Percentiles rank a stretch among this genome's conserved stretches.
Conservation (phyloP, 2,888 invertebrate genomes). For the Melanotus villosus region DNA sequence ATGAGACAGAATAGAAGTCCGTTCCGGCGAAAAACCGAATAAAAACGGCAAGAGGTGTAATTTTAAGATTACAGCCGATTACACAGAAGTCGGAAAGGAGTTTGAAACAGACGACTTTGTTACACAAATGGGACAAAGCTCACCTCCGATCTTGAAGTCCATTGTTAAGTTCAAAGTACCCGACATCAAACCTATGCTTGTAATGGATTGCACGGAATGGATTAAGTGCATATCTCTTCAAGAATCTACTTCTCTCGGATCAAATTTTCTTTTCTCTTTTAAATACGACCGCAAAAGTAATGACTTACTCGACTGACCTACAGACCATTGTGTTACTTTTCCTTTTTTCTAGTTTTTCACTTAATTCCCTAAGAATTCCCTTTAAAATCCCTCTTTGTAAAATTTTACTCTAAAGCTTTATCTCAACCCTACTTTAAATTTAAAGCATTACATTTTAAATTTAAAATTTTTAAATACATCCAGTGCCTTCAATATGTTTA, state of each 20-base stretch:
- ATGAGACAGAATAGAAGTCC: slow-evolving; percentile 40
- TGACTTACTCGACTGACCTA: not conserved
- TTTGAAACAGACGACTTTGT: slow-evolving; percentile 44
- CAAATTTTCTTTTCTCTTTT: slow-evolving; percentile 36
- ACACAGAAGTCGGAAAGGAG: slow-evolving; percentile 29
- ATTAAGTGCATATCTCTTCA: slow-evolving; percentile 48
- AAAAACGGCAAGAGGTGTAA: slow-evolving; percentile 40
- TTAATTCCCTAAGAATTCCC: too few relatives aligned
- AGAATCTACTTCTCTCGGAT: slow-evolving; percentile 35
- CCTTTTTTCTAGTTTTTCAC: too few relatives aligned
- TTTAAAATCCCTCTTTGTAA: too few relatives aligned
- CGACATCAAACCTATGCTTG: slow-evolving; percentile 46
- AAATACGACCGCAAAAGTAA: slow-evolving; percentile 24
- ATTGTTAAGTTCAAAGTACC: slow-evolving; percentile 51
- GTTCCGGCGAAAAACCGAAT: slow-evolving; percentile 32
- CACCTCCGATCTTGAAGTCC: slow-evolving; percentile 51
- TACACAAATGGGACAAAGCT: slow-evolving; percentile 51
- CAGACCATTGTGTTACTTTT: not conserved
- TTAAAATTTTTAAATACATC: too few relatives aligned
- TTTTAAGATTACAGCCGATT: slow-evolving; percentile 46
- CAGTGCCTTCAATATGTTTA: too few relatives aligned
- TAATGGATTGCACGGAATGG: slow-evolving; percentile 53
- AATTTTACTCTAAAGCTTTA: too few relatives aligned
- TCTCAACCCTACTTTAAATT: too few relatives aligned
- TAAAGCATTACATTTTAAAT: too few relatives aligned